These are phyloP conservation scores for Oncorhynchus kisutch DNA, from an alignment of 2,113 vertebrate species.

Conservation along the genomic window DNA sequence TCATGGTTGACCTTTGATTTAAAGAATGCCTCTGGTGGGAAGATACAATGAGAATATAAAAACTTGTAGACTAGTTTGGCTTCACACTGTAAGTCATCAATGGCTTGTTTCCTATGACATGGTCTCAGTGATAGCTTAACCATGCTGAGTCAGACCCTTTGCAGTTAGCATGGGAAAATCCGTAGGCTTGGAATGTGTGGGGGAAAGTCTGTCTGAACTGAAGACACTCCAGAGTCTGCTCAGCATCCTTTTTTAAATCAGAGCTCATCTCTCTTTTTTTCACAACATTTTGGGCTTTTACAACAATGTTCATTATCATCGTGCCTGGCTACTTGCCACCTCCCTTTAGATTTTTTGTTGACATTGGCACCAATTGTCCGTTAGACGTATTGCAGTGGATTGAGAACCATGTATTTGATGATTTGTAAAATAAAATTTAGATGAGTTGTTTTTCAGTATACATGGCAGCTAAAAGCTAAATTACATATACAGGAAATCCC, in stretches of 20 bases:
- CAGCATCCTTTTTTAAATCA: constrained; percentile 50
- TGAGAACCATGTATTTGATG: too few species aligned
- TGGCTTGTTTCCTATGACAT: constrained; percentile 57
- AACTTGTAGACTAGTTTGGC: constrained; percentile 3
- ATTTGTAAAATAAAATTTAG: not conserved
- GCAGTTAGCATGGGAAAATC: constrained; percentile 70
- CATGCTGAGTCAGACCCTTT: constrained; percentile 50
- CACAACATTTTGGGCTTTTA: constrained; percentile 29
- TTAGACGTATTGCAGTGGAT: too few species aligned
- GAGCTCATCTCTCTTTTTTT: constrained; percentile 30
- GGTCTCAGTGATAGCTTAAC: constrained; percentile 51
- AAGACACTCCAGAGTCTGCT: constrained; percentile 65
- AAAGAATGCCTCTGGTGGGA: constrained; percentile 32
- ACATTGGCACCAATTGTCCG: too few species aligned
- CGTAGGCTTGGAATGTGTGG: constrained; percentile 65
- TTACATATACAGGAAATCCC: too few species aligned
- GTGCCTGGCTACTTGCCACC: not conserved
- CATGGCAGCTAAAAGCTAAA: constrained; percentile 7
- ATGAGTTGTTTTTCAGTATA: constrained; percentile 12
- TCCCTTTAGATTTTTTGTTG: too few species aligned
- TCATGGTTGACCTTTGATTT: too few species aligned
- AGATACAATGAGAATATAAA: constrained; percentile 67
- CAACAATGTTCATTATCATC: not conserved
- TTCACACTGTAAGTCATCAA: constrained; percentile 65
- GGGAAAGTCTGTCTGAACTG: constrained; percentile 43